phyloP scores from a whole-genome alignment of 2,113 vertebrate genomes.

The Cyphomyrus plagiostoma region DNA sequence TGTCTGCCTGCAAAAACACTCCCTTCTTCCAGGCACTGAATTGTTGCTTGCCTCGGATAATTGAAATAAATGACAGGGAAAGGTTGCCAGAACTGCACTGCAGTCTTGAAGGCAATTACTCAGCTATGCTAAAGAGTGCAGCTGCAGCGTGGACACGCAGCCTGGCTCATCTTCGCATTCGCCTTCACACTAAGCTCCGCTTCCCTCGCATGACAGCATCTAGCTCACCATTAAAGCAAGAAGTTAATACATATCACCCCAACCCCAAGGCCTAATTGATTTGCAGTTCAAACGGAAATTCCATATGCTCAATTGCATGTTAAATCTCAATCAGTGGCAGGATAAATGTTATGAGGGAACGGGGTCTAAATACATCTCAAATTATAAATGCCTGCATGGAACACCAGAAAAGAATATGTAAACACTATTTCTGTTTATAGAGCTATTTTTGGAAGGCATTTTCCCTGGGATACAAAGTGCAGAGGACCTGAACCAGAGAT shows the following conservation, averaged over 20 bases:
- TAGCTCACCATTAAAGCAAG: neutral
- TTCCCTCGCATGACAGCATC: neutral
- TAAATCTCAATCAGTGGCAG: neutral
- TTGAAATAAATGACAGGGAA: neutral
- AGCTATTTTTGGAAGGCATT: slow-evolving; percentile 6
- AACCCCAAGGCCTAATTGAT: neutral
- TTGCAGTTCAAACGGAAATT: neutral
- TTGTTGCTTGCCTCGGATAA: slow-evolving; percentile 6
- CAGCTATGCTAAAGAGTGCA: neutral
- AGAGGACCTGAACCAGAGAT: neutral
- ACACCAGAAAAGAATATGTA: neutral
- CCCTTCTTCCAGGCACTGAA: neutral
- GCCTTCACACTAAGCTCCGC: neutral
- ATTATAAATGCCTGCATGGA: neutral
- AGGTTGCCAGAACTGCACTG: neutral
- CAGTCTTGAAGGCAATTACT: slow-evolving; percentile 1
- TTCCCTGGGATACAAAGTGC: neutral
- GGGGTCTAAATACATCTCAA: neutral
- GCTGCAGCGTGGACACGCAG: neutral
- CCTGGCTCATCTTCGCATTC: neutral
- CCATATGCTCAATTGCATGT: neutral
- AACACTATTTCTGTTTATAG: slow-evolving; percentile 5
- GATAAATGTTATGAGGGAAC: neutral
- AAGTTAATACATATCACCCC: neutral
- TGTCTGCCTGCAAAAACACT: neutral